These are phyloP conservation scores for Ammospiza nelsoni DNA, from an alignment of 2,113 vertebrate species.

Conservation along the genomic window DNA sequence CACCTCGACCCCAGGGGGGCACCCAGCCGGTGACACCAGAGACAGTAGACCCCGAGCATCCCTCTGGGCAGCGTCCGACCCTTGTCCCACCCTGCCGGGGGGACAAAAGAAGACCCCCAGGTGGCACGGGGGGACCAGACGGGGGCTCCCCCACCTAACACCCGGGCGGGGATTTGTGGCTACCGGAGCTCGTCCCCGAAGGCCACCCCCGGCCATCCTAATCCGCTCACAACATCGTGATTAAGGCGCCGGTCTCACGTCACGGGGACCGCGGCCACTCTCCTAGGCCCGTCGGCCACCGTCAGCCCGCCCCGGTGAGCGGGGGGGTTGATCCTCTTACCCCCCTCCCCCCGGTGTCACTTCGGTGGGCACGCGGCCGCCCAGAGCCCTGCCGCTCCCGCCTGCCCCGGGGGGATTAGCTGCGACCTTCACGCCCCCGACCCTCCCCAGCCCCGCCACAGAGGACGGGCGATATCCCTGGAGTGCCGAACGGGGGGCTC, in stretches of 20 bases:
- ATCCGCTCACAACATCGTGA: conserved; percentile 27
- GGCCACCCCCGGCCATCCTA: not conserved
- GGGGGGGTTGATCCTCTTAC: conserved; percentile 1
- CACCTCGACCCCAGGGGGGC: fast-evolving
- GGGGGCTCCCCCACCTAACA: not conserved
- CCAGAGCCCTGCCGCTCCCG: not conserved
- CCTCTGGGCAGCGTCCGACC: fast-evolving
- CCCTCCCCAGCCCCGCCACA: fast-evolving
- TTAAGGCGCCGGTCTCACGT: conserved; percentile 4
- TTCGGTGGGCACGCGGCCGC: not conserved
- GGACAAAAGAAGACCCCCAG: not conserved
- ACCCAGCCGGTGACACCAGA: not conserved
- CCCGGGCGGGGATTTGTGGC: not conserved
- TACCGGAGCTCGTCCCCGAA: not conserved
- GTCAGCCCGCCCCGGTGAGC: not conserved
- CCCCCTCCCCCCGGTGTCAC: not conserved
- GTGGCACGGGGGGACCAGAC: not conserved
- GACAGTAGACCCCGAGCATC: not conserved
- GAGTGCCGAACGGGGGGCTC: not conserved
- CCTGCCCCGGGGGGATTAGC: not conserved
- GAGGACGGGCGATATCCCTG: not conserved
- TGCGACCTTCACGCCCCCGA: not conserved
- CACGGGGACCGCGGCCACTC: not conserved
- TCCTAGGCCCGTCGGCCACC: not conserved
- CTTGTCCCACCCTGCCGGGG: not conserved